Conservation (phyloP, 2,888 invertebrate species). For the Oscheius sp. region DNA sequence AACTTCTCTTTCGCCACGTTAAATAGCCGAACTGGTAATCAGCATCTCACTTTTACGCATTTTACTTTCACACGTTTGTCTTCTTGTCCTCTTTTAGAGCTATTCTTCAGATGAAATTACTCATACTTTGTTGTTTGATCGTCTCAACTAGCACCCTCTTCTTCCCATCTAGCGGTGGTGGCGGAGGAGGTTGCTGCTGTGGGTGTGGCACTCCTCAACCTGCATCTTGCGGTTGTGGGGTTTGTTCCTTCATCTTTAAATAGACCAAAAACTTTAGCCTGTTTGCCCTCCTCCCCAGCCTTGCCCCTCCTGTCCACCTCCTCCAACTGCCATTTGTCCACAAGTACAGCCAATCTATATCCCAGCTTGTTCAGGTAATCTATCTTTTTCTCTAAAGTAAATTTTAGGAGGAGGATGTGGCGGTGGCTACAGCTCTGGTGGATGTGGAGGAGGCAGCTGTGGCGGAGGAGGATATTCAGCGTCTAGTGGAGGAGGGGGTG, state of each 20-base stretch:
- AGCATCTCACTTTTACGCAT: background rate
- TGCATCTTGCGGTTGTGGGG: constrained; percentile 45
- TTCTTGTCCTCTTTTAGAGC: background rate
- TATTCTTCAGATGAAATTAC: background rate
- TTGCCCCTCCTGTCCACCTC: constrained; percentile 48
- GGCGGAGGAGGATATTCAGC: constrained; percentile 29
- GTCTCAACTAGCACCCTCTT: constrained; percentile 18
- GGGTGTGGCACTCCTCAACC: constrained; percentile 54
- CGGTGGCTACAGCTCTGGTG: background rate
- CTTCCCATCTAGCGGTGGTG: constrained; percentile 39
- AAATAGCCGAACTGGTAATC: constrained; percentile 1
- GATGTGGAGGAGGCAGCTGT: constrained; percentile 27
- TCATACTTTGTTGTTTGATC: background rate
- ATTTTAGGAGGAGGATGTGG: constrained; percentile 24
- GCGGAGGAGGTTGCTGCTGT: constrained; percentile 52
- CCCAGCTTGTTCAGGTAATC: constrained; percentile 15
- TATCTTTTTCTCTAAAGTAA: background rate
- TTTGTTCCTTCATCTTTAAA: background rate
- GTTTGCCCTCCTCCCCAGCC: constrained; percentile 33
- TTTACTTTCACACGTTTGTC: constrained; percentile 7
- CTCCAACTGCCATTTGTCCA: constrained; percentile 47
- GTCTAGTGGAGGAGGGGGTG: constrained; percentile 10
- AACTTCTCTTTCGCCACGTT: constrained; percentile 17
- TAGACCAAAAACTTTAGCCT: background rate
- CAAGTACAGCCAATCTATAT: constrained; percentile 49